Base-by-base conservation (phyloP, 2,113 vertebrate species). In the Brachypodius melanocephalos region DNA sequence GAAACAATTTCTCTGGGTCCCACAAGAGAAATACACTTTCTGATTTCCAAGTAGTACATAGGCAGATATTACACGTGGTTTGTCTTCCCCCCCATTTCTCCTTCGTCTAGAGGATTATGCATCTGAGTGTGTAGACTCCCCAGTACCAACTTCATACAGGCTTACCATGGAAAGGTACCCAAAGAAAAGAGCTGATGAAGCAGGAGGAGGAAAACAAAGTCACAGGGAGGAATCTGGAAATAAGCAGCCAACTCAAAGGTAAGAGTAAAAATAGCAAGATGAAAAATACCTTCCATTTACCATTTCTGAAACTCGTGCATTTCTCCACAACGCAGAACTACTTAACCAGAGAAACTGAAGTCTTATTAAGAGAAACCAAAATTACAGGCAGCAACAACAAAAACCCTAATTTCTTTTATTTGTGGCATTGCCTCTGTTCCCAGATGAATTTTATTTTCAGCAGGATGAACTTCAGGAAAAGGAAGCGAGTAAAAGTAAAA, bases 321-420 rank as follows among this genome's bases (percentile, higher is more conserved):
- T 80, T 85, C 58, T 94, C 67, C 89, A 73, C 67, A 85, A n/a
- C 0, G 67, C 46, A 80, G 63, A 80, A 76, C 36, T 38, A 61
- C 24, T 42, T 55, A 85, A 71, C 52, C 79, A 74, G 55, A 88
- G 51, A 59, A 94, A 89, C 40, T 29, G 1, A 55, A 83, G 68
- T 71, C 67, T 71, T 80, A 66, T 55, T 93, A 88, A 20, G 29
- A 96, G 85, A 94, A 96, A 96, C 85, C 82, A 94, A 94, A 94
- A 93, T 90, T 88, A 93, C 72, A 90, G 79, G 51, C 72, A 88
- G 79, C 36, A 86, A n/a, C 46, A 86, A 75, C 9, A 89, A 67
- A 55, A 52, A 22, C 19, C 0, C 16, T 54, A 79, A 77, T 90
- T 92, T 28, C 36, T 71, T 83, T 88, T 75, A 90, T 91, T 91